Percentiles rank a stretch among this genome's conserved stretches.
Evolutionary conservation across 2,797 vertebrate genomes (phyloP).

Genomic region (Liasis olivaceus): DNA sequence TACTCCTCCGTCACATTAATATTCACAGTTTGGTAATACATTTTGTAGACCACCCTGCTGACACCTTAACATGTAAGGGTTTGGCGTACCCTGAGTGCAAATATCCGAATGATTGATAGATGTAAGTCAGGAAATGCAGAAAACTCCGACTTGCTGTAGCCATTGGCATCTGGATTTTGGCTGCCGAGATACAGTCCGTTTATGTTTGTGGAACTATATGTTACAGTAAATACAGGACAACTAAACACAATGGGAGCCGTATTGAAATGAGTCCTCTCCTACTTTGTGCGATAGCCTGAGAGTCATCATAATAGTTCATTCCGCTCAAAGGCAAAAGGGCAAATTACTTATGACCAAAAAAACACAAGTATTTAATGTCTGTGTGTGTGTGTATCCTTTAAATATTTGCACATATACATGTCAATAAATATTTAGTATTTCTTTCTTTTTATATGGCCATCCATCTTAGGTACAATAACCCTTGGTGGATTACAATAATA

Average conservation of each 20-base stretch:
- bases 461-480: background rate
- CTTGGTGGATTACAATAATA: background rate
- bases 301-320: no score
- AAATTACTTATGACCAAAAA: background rate
- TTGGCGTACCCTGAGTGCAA: background rate
- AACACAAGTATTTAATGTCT: background rate
- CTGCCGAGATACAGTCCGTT: background rate
- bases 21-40: background rate
- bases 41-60: background rate
- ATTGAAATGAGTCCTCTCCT: background rate
- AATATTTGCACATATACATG: background rate
- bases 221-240: background rate
- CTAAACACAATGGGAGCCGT: background rate
- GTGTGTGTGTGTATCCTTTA: background rate
- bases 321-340: no score
- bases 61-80: background rate
- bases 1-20: background rate
- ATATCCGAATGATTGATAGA: background rate
- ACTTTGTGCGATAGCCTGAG: background rate
- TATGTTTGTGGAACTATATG: background rate
- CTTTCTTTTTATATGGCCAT: background rate
- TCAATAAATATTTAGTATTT: background rate
- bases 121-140: background rate
- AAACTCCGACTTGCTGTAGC: background rate
- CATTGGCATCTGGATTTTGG: background rate